Conservation (phyloP, 2,797 vertebrate species). For the Cryptoprocta ferox region DNA sequence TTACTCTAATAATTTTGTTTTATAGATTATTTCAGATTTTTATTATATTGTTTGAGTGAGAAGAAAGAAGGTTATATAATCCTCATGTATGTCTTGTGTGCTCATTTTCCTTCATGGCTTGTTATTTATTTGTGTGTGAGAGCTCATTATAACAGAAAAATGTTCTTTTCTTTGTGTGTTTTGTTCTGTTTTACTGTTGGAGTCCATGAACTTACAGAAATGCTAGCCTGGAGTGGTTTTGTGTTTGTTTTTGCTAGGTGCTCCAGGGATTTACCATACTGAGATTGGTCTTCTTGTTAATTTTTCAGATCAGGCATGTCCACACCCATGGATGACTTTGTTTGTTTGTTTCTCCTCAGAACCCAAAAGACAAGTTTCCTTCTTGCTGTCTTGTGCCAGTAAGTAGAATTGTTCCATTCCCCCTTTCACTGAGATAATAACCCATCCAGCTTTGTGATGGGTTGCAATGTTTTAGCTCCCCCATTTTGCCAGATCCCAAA, state of each 20-base stretch:
- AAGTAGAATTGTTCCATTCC: neutral
- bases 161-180: neutral
- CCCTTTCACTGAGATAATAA: neutral
- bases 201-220: neutral
- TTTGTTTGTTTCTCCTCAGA: neutral
- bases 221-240: neutral
- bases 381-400: neutral
- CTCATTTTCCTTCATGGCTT: neutral
- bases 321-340: neutral
- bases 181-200: neutral
- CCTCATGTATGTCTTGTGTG: neutral
- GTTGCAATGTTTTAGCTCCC: neutral
- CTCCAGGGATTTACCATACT: neutral
- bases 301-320: neutral
- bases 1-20: neutral
- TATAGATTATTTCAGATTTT: slow-evolving; percentile 15
- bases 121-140: neutral
- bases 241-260: slow-evolving; percentile 5
- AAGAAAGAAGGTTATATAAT: neutral
- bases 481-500: neutral
- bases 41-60: neutral
- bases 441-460: neutral
- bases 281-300: neutral
- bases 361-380: neutral
- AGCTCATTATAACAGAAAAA: neutral